phyloP scores from a whole-genome alignment of 2,797 vertebrate genomes.

The Megaceryle alcyon region DNA sequence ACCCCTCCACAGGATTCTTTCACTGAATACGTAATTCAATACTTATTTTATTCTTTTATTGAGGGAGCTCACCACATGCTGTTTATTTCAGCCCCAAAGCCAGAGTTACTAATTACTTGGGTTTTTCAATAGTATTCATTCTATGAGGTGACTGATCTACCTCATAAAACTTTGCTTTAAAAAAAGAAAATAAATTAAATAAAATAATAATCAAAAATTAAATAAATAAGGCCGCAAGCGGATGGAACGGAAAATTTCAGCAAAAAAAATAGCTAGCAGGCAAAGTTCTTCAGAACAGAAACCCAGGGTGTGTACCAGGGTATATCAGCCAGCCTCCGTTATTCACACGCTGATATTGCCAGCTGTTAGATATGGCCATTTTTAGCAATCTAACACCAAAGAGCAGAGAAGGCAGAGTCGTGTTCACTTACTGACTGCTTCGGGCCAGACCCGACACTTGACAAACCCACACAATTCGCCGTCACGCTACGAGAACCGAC shows the following conservation, averaged over 20 bases:
- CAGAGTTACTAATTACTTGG: background rate
- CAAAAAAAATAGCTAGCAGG: fast-evolving
- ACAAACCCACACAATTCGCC: background rate
- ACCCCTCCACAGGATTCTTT: background rate
- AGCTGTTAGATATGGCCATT: background rate
- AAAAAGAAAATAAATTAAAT: background rate
- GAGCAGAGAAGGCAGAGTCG: background rate
- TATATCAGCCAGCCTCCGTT: background rate
- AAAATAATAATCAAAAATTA: too few relatives aligned
- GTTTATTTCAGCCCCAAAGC: background rate
- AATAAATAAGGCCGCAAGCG: fast-evolving
- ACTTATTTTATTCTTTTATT: background rate
- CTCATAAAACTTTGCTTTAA: background rate
- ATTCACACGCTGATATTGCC: fast-evolving
- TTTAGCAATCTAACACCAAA: background rate
- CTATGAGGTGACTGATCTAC: background rate
- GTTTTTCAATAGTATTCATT: background rate
- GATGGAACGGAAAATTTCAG: background rate
- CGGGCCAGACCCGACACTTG: background rate
- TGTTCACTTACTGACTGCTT: background rate
- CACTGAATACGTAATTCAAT: background rate
- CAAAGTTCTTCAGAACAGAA: background rate
- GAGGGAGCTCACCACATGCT: fast-evolving
- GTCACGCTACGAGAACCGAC: fast-evolving
- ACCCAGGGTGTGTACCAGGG: fast-evolving